Evolutionary conservation across 2,797 vertebrate species (phyloP).

Genomic region (Alfaro cultratus): DNA sequence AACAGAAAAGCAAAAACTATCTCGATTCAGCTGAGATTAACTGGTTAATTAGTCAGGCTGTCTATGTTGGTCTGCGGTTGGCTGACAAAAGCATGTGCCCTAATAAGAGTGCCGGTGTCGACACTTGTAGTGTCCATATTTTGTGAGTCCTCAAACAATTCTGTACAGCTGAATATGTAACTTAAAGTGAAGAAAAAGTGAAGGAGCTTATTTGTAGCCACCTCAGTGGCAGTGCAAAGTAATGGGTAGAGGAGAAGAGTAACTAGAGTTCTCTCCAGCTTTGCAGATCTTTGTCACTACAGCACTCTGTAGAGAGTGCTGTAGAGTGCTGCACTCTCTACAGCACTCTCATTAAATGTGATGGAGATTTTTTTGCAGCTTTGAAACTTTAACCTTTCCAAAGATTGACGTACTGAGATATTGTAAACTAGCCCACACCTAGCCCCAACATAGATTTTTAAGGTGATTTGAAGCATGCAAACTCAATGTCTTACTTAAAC

Average conservation of each 20-base stretch:
- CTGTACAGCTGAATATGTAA: not conserved
- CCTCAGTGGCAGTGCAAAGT: not conserved
- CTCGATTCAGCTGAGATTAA: not conserved
- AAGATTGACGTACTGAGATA: not conserved
- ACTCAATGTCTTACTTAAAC: not conserved
- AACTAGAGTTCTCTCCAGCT: not conserved
- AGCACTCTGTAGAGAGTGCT: too few relatives aligned
- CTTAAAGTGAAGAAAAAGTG: not conserved
- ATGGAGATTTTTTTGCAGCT: not conserved
- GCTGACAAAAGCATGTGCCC: too few relatives aligned
- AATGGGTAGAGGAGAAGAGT: not conserved
- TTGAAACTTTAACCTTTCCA: not conserved
- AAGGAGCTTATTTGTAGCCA: not conserved
- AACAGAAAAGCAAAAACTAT: not conserved
- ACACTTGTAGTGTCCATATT: not conserved
- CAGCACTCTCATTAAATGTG: too few relatives aligned
- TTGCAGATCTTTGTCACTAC: not conserved
- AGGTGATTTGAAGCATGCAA: not conserved
- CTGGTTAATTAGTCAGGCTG: not conserved
- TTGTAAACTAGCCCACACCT: not conserved
- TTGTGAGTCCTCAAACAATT: not conserved
- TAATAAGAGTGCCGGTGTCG: not conserved
- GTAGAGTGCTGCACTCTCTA: too few relatives aligned
- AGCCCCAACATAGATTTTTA: not conserved
- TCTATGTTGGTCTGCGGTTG: not conserved